A percentile compares a stretch with the other conserved stretches of the same genome.
These are phyloP conservation scores for Epizoanthus stellaris DNA, from an alignment of 92 coral and sea anemone genomes.

Conservation along the genomic window DNA sequence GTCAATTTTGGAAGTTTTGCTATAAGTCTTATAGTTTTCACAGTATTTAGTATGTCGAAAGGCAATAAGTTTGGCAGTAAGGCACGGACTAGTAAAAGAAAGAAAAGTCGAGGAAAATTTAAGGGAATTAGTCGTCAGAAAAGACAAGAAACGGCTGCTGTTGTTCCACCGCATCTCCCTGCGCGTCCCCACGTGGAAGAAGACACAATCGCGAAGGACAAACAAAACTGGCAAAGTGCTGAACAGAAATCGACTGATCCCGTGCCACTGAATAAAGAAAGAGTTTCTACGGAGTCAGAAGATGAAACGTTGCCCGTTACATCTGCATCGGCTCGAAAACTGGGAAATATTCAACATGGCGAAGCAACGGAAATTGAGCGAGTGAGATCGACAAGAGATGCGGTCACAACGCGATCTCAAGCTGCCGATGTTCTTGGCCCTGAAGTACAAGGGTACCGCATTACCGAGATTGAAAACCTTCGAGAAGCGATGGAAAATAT, in stretches of 20 bases:
- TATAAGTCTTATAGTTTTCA: background rate
- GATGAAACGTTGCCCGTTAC: constrained; percentile 15
- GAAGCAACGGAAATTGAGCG: constrained; percentile 7
- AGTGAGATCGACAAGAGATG: constrained; percentile 19
- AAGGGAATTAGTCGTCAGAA: constrained; percentile 15
- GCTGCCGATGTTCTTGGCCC: constrained; percentile 30
- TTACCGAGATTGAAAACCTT: constrained; percentile 35
- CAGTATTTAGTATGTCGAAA: background rate
- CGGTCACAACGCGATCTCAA: constrained; percentile 32
- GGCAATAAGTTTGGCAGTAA: constrained; percentile 16
- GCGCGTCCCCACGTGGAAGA: background rate
- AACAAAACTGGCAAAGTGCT: too few relatives aligned
- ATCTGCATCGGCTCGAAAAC: constrained; percentile 38
- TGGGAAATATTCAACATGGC: background rate
- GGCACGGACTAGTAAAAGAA: constrained; percentile 25
- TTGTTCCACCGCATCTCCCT: background rate
- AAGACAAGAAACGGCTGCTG: background rate
- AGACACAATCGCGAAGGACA: too few relatives aligned
- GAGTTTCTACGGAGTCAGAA: background rate
- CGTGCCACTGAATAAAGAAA: background rate
- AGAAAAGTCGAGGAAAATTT: constrained; percentile 2
- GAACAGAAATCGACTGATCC: too few relatives aligned
- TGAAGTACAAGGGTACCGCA: constrained; percentile 37
- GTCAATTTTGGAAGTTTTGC: background rate
- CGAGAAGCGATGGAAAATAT: constrained; percentile 40